A percentile compares a stretch with the other conserved stretches of the same genome.
These are phyloP conservation scores for Zaprionus vittiger DNA, from an alignment of 1,140 invertebrate species.

Conservation along the genomic window DNA sequence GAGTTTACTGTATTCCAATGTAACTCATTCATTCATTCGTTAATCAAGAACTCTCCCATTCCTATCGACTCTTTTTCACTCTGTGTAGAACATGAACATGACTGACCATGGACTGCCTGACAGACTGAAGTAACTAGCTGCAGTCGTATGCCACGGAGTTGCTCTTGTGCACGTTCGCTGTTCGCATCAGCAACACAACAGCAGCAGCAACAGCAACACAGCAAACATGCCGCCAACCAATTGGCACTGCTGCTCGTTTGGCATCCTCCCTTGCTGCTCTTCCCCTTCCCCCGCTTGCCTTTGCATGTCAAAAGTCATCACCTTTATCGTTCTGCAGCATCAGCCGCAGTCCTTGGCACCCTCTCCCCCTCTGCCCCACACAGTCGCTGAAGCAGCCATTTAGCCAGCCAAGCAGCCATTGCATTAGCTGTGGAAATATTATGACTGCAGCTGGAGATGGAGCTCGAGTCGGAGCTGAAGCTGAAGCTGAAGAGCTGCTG, in stretches of 20 bases:
- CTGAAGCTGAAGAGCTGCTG: neutral
- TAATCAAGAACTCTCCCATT: neutral
- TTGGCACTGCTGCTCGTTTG: conserved; percentile 41
- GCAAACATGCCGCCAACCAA: conserved; percentile 66
- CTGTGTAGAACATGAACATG: conserved; percentile 26
- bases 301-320: conserved; percentile 79
- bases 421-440: conserved; percentile 77
- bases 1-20: no score
- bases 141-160: conserved; percentile 43
- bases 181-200: conserved; percentile 11
- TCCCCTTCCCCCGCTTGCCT: conserved; percentile 2
- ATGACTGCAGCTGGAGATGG: conserved; percentile 59
- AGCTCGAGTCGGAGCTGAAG: conserved; percentile 10
- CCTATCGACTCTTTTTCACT: neutral
- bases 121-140: conserved; percentile 33
- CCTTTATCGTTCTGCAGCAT: conserved; percentile 66
- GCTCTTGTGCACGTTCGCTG: conserved; percentile 68
- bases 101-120: conserved; percentile 32
- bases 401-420: conserved; percentile 61
- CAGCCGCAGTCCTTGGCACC: conserved; percentile 23
- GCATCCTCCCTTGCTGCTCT: neutral
- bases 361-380: neutral
- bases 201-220: conserved; percentile 7
- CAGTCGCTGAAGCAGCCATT: conserved; percentile 35
- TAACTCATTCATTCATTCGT: no score